phyloP scores from a whole-genome alignment of 1,140 invertebrate genomes.

The Drosophila parvula region DNA sequence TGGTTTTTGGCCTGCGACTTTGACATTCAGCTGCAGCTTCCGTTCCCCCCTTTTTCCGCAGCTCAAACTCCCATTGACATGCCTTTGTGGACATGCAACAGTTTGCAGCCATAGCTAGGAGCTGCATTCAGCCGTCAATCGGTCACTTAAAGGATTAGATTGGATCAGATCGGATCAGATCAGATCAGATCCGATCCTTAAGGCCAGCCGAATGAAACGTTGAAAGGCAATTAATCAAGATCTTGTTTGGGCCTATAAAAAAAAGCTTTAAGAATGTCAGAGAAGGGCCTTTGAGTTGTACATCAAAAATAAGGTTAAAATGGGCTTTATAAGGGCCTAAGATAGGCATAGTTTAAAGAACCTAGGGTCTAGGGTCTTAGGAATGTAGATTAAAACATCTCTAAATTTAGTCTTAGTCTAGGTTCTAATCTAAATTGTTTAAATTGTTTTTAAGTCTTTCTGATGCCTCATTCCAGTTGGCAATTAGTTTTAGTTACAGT shows the following conservation, averaged over 20 bases:
- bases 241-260: neutral
- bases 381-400: neutral
- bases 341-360: neutral
- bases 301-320: neutral
- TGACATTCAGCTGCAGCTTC: slow-evolving; percentile 25
- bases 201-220: no score
- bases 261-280: neutral
- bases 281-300: neutral
- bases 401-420: neutral
- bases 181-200: slow-evolving; percentile 4
- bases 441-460: neutral
- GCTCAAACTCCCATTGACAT: slow-evolving; percentile 4
- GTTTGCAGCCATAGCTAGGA: slow-evolving; percentile 7
- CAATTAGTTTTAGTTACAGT: slow-evolving; percentile 13
- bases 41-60: neutral
- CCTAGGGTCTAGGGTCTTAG: neutral
- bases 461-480: neutral
- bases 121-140: slow-evolving; percentile 24
- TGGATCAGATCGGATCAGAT: neutral
- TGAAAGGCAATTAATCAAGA: slow-evolving; percentile 15
- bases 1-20: neutral
- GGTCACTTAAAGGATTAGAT: no score
- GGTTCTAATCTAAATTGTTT: neutral
- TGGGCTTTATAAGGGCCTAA: neutral
- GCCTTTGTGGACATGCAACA: slow-evolving; percentile 25